Evolutionary conservation across 2,113 vertebrate species (phyloP), one percentile per base, ranked within the genome.

Genomic region (Osmerus eperlanus): DNA sequence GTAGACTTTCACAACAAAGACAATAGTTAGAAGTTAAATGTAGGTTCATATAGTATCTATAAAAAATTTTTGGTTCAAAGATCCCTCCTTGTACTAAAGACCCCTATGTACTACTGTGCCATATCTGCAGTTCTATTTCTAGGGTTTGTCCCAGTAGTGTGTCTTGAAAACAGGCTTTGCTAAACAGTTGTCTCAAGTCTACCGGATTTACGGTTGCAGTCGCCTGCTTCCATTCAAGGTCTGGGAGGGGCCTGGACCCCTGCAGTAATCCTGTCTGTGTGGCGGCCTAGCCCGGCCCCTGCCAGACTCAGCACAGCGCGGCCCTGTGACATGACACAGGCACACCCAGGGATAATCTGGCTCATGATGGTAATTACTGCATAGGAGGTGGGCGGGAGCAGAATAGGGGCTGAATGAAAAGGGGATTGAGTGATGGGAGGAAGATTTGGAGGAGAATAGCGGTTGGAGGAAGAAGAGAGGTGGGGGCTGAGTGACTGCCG

Each of bases 331-430:
- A 41, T 36, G 28, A 81, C 73, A 75, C 73, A 75, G 77, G 79
- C 81, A 84, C 85, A 81, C 82, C 76, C 83, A 79, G 63, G 81
- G 86, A 87, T 90, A 89, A 90, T 89, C 88, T 89, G 84, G 89
- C 86, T 89, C 85, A 84, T 78, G 83, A 77, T 21, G 78, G 78
- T 88, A 82, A 87, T 89, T 86, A 89, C 77, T 74, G 71, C 68
- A 70, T 18, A 67, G 64, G 75, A 76, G 77, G 73, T 78, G 78
- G 28, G 54, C 36, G 67, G 36, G 58, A 72, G 74, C 73, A 72
- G 23, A 21, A 7, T 12, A 53, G 55, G 32, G 70, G 70, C 32
- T 3, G 68, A 55, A 47, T 25, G 66, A 23, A 3, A 13, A 9
- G 6, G 18, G 4, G 67, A 25, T 28, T 32, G 29, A 55, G 55